Conservation (phyloP, 2,888 invertebrate genomes). For the Artemia sinica region DNA sequence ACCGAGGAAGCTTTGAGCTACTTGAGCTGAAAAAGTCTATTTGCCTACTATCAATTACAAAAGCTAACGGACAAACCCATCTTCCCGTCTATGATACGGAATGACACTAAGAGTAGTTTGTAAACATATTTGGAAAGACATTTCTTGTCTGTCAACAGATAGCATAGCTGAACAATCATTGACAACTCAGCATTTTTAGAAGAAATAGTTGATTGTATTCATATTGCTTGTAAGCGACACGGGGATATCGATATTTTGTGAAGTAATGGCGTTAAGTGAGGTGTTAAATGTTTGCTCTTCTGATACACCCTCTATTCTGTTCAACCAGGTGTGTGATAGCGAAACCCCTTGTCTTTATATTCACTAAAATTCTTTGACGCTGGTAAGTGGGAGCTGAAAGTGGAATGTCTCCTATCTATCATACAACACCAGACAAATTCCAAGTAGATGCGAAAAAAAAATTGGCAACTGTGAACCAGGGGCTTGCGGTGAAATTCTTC, state of each 20-base stretch:
- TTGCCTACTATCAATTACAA: conserved; percentile 12
- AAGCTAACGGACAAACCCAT: conserved; percentile 13
- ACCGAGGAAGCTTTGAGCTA: too few species aligned
- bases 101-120: conserved; percentile 14
- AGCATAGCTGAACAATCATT: conserved; percentile 9
- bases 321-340: too few species aligned
- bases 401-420: too few species aligned
- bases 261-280: conserved; percentile 9
- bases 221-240: conserved; percentile 8
- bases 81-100: conserved; percentile 13
- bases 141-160: conserved; percentile 10
- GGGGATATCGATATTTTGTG: conserved; percentile 6
- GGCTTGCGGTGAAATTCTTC: too few species aligned
- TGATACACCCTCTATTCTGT: too few species aligned
- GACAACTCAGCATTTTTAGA: conserved; percentile 12
- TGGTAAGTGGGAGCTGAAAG: too few species aligned
- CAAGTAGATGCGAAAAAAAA: too few species aligned
- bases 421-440: too few species aligned
- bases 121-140: conserved; percentile 14
- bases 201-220: conserved; percentile 1
- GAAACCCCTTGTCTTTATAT: too few species aligned
- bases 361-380: too few species aligned
- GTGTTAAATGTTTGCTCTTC: conserved; percentile 6
- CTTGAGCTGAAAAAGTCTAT: background rate
- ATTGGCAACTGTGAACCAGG: too few species aligned